A percentile compares a stretch with the other conserved stretches of the same genome.
phyloP scores from a whole-genome alignment of 1,140 invertebrate genomes.

The Galendromus occidentalis region DNA sequence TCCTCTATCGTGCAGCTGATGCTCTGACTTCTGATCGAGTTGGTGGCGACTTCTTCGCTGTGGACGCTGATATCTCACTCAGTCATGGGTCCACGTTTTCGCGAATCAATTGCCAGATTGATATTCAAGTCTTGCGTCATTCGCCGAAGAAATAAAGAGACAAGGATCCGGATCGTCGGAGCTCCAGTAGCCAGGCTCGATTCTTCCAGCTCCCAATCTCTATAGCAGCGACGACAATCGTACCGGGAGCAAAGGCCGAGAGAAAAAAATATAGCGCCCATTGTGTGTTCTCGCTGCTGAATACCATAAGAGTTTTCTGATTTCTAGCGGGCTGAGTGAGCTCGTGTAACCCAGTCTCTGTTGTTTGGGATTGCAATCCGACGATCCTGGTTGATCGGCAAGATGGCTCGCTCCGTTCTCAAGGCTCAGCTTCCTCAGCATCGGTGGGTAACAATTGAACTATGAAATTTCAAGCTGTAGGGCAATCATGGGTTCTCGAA shows the following conservation, averaged over 20 bases:
- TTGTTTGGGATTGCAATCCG: no score
- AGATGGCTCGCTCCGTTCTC: slow-evolving; percentile 20
- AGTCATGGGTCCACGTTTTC: neutral
- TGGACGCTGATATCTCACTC: neutral
- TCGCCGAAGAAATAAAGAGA: no score
- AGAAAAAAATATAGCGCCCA: slow-evolving; percentile 72
- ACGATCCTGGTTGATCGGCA: slow-evolving; percentile 17
- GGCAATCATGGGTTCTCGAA: slow-evolving; percentile 63
- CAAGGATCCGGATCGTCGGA: no score
- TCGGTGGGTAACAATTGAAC: neutral
- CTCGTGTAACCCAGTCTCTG: slow-evolving; percentile 8
- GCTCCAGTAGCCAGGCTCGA: neutral
- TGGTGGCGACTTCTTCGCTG: neutral
- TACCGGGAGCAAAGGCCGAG: slow-evolving; percentile 32
- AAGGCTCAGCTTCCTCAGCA: slow-evolving; percentile 21
- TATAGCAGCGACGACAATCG: slow-evolving; percentile 30
- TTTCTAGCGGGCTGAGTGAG: slow-evolving; percentile 70
- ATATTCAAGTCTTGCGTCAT: neutral
- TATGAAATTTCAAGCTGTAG: slow-evolving; percentile 33
- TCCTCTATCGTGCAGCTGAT: no score
- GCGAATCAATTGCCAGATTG: no score
- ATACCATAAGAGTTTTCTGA: slow-evolving; percentile 64
- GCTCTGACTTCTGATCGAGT: no score
- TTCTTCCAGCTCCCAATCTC: slow-evolving; percentile 30
- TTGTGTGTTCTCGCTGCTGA: slow-evolving; percentile 66